A percentile compares a stretch with the other conserved stretches of the same genome.
These are phyloP conservation scores for Brachionus manjavacas DNA, from an alignment of 1,140 invertebrate genomes.

Conservation along the genomic window DNA sequence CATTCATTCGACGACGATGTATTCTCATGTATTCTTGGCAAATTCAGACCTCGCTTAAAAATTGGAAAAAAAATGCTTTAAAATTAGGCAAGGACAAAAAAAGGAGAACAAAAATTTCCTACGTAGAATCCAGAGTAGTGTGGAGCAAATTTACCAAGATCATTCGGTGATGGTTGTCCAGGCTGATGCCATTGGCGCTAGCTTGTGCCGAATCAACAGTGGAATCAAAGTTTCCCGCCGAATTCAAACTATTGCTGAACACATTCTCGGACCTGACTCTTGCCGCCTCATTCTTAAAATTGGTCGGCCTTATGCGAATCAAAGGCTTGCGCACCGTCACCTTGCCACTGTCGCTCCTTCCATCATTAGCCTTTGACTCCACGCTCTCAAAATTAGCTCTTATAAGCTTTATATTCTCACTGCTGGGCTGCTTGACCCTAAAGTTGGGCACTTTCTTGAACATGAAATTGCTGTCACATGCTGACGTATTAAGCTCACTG, in stretches of 20 bases:
- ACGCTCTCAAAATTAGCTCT: conserved; percentile 5
- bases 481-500: neutral
- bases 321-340: neutral
- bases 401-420: neutral
- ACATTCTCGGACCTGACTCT: neutral
- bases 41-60: neutral
- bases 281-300: neutral
- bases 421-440: neutral
- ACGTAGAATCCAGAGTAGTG: conserved; percentile 36
- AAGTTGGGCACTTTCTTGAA: conserved; percentile 26
- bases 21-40: neutral
- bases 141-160: conserved; percentile 31
- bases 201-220: conserved; percentile 15
- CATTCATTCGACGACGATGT: neutral
- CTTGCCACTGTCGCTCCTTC: neutral
- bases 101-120: neutral
- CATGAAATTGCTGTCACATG: conserved; percentile 18
- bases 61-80: neutral
- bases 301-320: neutral
- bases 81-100: too few relatives aligned
- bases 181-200: neutral
- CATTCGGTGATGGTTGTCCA: conserved; percentile 39
- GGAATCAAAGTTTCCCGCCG: neutral
- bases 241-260: neutral
- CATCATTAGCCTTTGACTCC: neutral